Conservation (phyloP, 92 coral and sea anemone species). For the Umimayanthus kanabou region DNA sequence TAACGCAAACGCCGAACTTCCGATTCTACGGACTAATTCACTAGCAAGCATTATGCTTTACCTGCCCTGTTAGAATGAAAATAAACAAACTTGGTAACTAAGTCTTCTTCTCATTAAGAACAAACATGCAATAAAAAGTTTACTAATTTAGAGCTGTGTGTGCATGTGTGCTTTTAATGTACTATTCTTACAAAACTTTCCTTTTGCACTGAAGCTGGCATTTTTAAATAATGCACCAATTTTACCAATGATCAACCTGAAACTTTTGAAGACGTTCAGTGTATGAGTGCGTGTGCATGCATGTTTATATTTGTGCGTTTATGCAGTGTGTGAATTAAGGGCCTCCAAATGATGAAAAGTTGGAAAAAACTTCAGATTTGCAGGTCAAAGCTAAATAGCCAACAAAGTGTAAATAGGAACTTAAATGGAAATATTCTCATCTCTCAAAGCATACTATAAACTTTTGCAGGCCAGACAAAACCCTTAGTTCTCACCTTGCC, state of each 20-base stretch:
- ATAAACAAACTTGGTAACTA: slow-evolving; percentile 38
- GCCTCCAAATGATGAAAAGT: no score
- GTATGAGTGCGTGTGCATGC: background rate
- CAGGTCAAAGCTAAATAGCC: no score
- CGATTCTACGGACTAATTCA: slow-evolving; percentile 38
- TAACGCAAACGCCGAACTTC: slow-evolving; percentile 45
- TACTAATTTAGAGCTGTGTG: background rate
- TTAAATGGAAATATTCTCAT: no score
- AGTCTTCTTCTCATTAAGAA: slow-evolving; percentile 19
- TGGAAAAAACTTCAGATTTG: no score
- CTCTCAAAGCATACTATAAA: no score
- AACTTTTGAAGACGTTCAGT: background rate
- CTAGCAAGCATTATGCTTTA: slow-evolving; percentile 47
- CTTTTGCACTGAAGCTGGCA: background rate
- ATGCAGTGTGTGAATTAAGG: no score
- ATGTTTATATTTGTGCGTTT: no score
- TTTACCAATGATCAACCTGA: background rate
- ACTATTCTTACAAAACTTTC: background rate
- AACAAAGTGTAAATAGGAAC: no score
- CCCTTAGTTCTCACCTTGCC: no score
- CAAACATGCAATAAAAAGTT: background rate
- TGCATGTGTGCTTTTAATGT: no score
- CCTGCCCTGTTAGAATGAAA: slow-evolving; percentile 71
- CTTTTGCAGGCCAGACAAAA: no score
- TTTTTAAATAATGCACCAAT: no score